Evolutionary conservation across 2,888 invertebrate species (phyloP).

Genomic region (Sarcophaga subvicina): DNA sequence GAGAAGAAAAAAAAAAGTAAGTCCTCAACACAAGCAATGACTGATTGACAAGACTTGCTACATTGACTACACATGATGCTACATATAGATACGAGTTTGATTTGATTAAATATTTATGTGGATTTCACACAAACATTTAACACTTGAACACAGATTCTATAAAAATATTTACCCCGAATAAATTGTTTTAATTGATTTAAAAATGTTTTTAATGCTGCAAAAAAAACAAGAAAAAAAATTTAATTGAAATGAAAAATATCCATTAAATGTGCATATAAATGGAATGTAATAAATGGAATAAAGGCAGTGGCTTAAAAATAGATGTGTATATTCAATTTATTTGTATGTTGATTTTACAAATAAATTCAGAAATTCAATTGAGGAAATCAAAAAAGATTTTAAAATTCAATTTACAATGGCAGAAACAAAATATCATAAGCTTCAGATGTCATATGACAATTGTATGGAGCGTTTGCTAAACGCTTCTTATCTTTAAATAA

Average conservation of each 20-base stretch:
- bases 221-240: neutral
- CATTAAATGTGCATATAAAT: neutral
- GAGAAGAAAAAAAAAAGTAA: neutral
- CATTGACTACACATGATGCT: too few species aligned
- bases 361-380: too few species aligned
- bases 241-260: slow-evolving; percentile 9
- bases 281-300: slow-evolving; percentile 8
- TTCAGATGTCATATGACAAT: too few species aligned
- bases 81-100: too few species aligned
- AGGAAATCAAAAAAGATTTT: too few species aligned
- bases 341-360: neutral
- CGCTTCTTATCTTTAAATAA: too few species aligned
- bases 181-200: slow-evolving; percentile 21
- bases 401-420: too few species aligned
- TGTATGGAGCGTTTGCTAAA: too few species aligned
- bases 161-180: neutral
- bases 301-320: neutral
- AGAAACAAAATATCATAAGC: too few species aligned
- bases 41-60: neutral
- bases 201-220: neutral
- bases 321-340: neutral
- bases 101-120: slow-evolving; percentile 6
- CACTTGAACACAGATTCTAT: neutral
- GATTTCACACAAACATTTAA: slow-evolving; percentile 16
- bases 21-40: neutral